Evolutionary conservation across 1,140 invertebrate species (phyloP).

Genomic region (Hirudo medicinalis): DNA sequence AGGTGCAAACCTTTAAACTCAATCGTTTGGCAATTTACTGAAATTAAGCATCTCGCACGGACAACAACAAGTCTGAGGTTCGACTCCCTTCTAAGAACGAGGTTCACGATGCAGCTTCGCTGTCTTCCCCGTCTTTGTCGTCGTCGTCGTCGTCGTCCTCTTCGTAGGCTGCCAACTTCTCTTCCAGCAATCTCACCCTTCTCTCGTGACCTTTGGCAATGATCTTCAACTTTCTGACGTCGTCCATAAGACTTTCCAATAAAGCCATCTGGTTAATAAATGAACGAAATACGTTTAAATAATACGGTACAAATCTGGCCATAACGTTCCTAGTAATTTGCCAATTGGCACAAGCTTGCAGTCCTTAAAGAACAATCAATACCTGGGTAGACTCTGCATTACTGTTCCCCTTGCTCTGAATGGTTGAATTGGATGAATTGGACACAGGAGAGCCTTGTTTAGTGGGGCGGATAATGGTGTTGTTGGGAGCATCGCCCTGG

Average conservation of each 20-base stretch:
- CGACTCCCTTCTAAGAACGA: too few species aligned
- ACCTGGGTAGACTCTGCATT: too few species aligned
- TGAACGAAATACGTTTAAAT: too few species aligned
- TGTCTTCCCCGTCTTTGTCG: not conserved
- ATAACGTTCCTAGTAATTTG: not conserved
- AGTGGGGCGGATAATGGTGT: not conserved
- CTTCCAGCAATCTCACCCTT: constrained; percentile 40
- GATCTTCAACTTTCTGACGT: constrained; percentile 42
- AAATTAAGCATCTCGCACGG: too few species aligned
- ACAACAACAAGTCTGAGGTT: too few species aligned
- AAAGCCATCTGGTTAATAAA: constrained; percentile 13
- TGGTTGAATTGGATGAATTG: too few species aligned
- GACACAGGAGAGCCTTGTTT: too few species aligned
- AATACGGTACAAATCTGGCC: not conserved
- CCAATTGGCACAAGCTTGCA: too few species aligned
- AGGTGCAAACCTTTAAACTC: too few species aligned
- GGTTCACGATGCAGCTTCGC: not conserved
- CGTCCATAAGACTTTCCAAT: constrained; percentile 36
- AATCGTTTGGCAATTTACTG: too few species aligned
- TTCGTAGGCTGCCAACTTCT: constrained; percentile 36
- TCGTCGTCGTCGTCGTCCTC: constrained; percentile 17
- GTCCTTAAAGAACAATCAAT: too few species aligned
- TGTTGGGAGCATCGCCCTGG: not conserved
- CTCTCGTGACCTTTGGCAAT: constrained; percentile 42
- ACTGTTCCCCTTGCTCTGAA: too few species aligned